A percentile compares a stretch with the other conserved stretches of the same genome.
These are phyloP conservation scores for Excalfactoria chinensis DNA, from an alignment of 2,113 vertebrate species.

Conservation along the genomic window DNA sequence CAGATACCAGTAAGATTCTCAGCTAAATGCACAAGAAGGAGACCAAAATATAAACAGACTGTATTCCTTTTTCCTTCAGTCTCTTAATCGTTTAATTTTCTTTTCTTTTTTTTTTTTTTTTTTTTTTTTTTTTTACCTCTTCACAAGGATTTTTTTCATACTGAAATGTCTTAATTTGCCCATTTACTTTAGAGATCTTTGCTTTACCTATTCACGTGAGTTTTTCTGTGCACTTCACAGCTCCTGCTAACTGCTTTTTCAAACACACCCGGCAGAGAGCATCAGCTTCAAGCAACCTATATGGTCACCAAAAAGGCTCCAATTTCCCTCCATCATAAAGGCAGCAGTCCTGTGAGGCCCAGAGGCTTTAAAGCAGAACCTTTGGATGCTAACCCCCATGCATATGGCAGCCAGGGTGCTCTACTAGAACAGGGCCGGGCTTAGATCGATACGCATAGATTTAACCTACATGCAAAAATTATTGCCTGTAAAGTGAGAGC, in stretches of 20 bases:
- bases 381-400: too few species aligned
- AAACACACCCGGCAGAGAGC: background rate
- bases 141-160: background rate
- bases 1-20: background rate
- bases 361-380: background rate
- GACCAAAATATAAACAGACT: fast-evolving
- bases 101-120: background rate
- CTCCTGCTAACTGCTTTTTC: background rate
- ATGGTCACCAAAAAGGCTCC: background rate
- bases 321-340: background rate
- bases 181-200: background rate
- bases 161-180: background rate
- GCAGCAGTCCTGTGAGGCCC: background rate
- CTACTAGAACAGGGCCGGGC: background rate
- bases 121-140: background rate
- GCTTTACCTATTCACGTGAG: background rate
- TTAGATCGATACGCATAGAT: background rate
- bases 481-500: background rate
- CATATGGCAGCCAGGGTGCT: background rate
- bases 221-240: background rate
- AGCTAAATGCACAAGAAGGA: background rate
- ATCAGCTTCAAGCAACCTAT: background rate
- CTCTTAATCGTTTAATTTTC: background rate
- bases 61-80: background rate
- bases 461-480: background rate